Percentiles rank a stretch among this genome's conserved stretches.
Conservation (phyloP, 2,888 invertebrate genomes). For the Hyposoter dolosus region DNA sequence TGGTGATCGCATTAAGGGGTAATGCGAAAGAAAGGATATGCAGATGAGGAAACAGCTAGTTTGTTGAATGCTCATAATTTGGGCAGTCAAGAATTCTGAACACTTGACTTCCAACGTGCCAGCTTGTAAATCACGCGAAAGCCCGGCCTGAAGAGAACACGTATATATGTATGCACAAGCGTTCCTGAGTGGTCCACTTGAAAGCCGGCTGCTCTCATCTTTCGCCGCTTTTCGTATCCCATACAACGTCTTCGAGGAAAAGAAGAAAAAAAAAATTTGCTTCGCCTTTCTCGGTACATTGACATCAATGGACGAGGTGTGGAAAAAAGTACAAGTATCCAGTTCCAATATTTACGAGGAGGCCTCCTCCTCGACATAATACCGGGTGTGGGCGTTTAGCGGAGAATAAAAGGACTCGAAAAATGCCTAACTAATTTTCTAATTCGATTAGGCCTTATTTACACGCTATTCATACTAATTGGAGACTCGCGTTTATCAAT, state of each 20-base stretch:
- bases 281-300: conserved; percentile 16
- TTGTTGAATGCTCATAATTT: conserved; percentile 30
- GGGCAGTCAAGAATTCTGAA: conserved; percentile 19
- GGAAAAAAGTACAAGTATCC: conserved; percentile 18
- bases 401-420: background rate
- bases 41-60: background rate
- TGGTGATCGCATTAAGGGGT: background rate
- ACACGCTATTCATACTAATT: conserved; percentile 47
- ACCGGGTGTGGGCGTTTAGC: conserved; percentile 1
- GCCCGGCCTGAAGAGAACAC: background rate
- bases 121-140: conserved; percentile 36
- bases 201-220: conserved; percentile 5
- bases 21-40: background rate
- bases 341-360: conserved; percentile 30
- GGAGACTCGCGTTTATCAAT: conserved; percentile 38
- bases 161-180: background rate
- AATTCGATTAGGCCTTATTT: conserved; percentile 63
- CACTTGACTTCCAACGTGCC: conserved; percentile 19
- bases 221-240: conserved; percentile 12
- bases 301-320: conserved; percentile 27
- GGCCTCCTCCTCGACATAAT: background rate
- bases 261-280: background rate
- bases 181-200: background rate
- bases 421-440: conserved; percentile 49
- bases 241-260: background rate